Evolutionary conservation across 1,140 invertebrate species (phyloP).

Genomic region (Lepidurus couesii): DNA sequence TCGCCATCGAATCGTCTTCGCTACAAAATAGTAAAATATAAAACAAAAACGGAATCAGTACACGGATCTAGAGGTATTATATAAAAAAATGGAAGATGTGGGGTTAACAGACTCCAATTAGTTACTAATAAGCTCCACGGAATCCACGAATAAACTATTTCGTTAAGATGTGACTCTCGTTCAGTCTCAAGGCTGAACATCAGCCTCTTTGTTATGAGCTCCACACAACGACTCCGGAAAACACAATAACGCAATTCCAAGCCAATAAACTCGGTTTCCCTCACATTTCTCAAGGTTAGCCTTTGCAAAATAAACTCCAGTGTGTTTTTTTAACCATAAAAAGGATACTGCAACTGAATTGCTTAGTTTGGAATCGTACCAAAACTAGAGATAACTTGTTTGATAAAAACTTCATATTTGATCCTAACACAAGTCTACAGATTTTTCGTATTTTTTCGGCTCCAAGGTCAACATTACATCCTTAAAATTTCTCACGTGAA

Average conservation of each 20-base stretch:
- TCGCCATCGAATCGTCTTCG: constrained; percentile 52
- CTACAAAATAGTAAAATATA: constrained; percentile 34
- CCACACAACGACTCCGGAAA: not conserved
- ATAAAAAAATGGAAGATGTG: not conserved
- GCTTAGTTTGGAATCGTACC: no score
- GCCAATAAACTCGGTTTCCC: not conserved
- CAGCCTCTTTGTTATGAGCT: not conserved
- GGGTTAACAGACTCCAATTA: not conserved
- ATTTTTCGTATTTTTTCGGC: not conserved
- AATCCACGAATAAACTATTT: not conserved
- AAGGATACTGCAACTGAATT: no score
- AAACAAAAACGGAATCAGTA: constrained; percentile 33
- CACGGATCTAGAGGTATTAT: not conserved
- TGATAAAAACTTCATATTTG: no score
- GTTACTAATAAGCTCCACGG: not conserved
- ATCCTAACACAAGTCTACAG: not conserved
- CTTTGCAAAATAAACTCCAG: no score
- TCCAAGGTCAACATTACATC: not conserved
- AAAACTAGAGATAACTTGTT: no score
- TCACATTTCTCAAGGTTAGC: not conserved
- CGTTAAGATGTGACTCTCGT: not conserved
- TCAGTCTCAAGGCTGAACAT: not conserved
- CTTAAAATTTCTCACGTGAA: not conserved
- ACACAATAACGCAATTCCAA: not conserved
- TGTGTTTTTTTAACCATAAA: no score